Conservation (phyloP, 2,888 invertebrate genomes). For the Tridacna crocea region DNA sequence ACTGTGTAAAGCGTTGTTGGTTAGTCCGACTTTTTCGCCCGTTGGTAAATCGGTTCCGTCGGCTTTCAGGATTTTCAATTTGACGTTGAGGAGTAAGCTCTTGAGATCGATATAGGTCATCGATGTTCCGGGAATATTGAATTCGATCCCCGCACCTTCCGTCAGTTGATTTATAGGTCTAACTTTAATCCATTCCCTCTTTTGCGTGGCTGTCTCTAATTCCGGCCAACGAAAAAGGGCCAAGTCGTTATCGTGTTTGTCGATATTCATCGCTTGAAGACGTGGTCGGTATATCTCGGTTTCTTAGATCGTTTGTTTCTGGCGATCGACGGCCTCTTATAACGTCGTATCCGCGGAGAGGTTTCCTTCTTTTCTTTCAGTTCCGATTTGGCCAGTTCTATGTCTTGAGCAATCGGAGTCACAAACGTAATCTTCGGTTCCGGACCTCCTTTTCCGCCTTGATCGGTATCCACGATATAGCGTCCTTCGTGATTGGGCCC, state of each 20-base stretch:
- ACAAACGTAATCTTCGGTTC: slow-evolving; percentile 22
- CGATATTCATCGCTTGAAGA: background rate
- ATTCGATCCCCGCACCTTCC: slow-evolving; percentile 36
- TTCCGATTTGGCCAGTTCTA: slow-evolving; percentile 38
- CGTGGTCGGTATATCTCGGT: background rate
- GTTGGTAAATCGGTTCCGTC: slow-evolving; percentile 16
- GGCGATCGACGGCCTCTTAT: slow-evolving; percentile 2
- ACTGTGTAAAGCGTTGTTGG: slow-evolving; percentile 36
- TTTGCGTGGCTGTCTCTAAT: slow-evolving; percentile 14
- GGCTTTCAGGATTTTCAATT: slow-evolving; percentile 38
- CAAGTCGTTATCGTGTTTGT: slow-evolving; percentile 8
- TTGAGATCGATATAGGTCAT: slow-evolving; percentile 32
- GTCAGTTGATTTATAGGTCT: slow-evolving; percentile 20
- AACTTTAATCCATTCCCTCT: slow-evolving; percentile 14
- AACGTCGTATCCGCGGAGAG: too few relatives aligned
- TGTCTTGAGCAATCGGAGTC: slow-evolving; percentile 26
- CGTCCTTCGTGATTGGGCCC: slow-evolving; percentile 1
- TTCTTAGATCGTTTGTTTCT: slow-evolving; percentile 19
- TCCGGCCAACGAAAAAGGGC: slow-evolving; percentile 4
- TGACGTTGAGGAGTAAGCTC: slow-evolving; percentile 25
- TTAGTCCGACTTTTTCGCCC: slow-evolving; percentile 25
- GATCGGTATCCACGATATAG: slow-evolving; percentile 1
- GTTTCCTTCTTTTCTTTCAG: slow-evolving; percentile 11
- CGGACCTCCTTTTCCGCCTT: background rate
- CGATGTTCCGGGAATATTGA: slow-evolving; percentile 35